These are phyloP conservation scores for Venustoraphidia nigricollis DNA, from an alignment of 2,888 invertebrate genomes.

Conservation along the genomic window DNA sequence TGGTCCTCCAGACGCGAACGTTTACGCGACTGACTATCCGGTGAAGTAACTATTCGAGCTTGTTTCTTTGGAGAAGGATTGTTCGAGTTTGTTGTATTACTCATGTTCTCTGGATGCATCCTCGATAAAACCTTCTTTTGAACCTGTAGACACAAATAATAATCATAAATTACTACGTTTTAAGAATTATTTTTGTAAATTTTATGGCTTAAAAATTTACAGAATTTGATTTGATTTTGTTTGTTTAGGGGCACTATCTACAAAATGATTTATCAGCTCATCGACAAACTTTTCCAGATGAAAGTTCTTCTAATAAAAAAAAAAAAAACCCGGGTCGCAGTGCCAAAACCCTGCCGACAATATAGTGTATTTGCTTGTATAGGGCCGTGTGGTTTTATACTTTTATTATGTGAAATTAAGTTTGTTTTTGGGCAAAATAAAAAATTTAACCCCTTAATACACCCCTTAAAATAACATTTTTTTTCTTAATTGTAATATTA, in stretches of 20 bases:
- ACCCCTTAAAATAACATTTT: too few species aligned
- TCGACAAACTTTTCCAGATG: not conserved
- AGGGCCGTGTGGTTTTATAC: too few species aligned
- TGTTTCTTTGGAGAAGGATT: conserved; percentile 48
- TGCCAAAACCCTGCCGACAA: too few species aligned
- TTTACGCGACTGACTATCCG: conserved; percentile 38
- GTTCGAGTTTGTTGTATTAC: conserved; percentile 34
- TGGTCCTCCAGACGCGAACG: conserved; percentile 63
- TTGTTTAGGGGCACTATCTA: not conserved
- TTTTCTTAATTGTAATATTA: too few species aligned
- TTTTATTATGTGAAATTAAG: too few species aligned
- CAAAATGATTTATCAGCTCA: not conserved
- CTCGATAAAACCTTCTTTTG: conserved; percentile 32
- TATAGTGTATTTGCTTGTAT: too few species aligned
- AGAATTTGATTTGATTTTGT: not conserved
- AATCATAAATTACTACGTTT: not conserved
- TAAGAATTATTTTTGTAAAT: not conserved
- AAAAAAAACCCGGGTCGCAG: too few species aligned
- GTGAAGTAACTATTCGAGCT: conserved; percentile 32
- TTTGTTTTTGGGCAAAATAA: too few species aligned
- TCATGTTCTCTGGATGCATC: conserved; percentile 37
- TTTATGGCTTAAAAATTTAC: conserved; percentile 1
- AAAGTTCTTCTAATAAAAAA: too few species aligned
- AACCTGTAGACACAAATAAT: conserved; percentile 22
- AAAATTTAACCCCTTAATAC: too few species aligned